phyloP scores from a whole-genome alignment of 2,888 invertebrate species.

The Cataglyphis altisquamis region DNA sequence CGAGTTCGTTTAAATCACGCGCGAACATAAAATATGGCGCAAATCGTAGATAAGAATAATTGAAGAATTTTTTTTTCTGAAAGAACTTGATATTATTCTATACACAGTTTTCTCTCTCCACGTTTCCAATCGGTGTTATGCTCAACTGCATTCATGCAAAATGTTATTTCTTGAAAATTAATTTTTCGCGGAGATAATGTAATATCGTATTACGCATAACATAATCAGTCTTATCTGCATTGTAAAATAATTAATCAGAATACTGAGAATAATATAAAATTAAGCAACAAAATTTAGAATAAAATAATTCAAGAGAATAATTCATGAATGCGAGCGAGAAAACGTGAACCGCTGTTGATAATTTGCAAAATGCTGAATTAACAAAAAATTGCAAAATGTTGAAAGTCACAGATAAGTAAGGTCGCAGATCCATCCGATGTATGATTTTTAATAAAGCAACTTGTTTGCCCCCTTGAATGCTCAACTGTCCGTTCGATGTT shows the following conservation, averaged over 20 bases:
- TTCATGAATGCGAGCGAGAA: neutral
- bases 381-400: neutral
- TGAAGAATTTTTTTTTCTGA: neutral
- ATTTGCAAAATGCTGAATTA: neutral
- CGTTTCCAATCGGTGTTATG: neutral
- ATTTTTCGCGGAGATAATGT: neutral
- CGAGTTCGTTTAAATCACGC: slow-evolving; percentile 34
- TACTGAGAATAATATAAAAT: neutral
- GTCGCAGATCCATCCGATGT: neutral
- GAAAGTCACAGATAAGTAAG: neutral
- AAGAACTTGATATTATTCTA: slow-evolving; percentile 13
- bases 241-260: neutral
- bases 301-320: neutral
- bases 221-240: neutral
- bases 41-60: slow-evolving; percentile 45
- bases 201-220: neutral
- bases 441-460: slow-evolving; percentile 47
- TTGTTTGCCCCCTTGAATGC: slow-evolving; percentile 17
- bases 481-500: slow-evolving; percentile 20
- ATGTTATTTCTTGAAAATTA: neutral
- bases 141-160: neutral
- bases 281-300: neutral
- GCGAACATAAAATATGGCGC: slow-evolving; percentile 31
- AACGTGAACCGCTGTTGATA: neutral
- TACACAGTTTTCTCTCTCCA: neutral